phyloP scores from a whole-genome alignment of 2,797 vertebrate species.

The Enteromius mattozi region DNA sequence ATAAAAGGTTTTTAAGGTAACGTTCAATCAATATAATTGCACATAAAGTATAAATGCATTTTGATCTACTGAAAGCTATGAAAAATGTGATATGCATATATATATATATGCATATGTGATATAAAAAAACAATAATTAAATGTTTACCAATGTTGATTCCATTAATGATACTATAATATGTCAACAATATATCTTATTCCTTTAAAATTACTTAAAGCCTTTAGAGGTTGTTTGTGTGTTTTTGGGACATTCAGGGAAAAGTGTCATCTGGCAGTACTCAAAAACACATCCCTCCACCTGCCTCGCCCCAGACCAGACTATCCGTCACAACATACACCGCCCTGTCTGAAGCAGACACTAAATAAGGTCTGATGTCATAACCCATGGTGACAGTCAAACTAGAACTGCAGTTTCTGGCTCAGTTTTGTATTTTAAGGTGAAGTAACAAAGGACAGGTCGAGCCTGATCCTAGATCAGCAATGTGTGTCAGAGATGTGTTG shows the following conservation, averaged over 20 bases:
- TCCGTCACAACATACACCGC: slow-evolving; percentile 46
- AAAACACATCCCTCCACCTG: slow-evolving; percentile 44
- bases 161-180: neutral
- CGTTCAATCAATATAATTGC: neutral
- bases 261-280: slow-evolving; percentile 45
- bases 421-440: neutral
- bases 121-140: too few relatives aligned
- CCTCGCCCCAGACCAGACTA: slow-evolving; percentile 39
- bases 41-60: neutral
- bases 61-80: neutral
- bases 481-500: neutral
- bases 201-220: neutral
- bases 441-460: neutral
- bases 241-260: slow-evolving; percentile 14
- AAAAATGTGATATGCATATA: too few relatives aligned
- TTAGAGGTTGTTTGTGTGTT: slow-evolving; percentile 13
- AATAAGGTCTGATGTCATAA: slow-evolving; percentile 12
- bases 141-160: neutral
- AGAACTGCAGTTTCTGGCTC: neutral
- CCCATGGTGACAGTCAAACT: slow-evolving; percentile 1
- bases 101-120: too few relatives aligned
- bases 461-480: slow-evolving; percentile 5
- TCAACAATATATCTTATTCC: neutral
- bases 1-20: neutral
- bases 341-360: slow-evolving; percentile 29